phyloP scores from a whole-genome alignment of 2,113 vertebrate species.

The Silurus glanis region DNA sequence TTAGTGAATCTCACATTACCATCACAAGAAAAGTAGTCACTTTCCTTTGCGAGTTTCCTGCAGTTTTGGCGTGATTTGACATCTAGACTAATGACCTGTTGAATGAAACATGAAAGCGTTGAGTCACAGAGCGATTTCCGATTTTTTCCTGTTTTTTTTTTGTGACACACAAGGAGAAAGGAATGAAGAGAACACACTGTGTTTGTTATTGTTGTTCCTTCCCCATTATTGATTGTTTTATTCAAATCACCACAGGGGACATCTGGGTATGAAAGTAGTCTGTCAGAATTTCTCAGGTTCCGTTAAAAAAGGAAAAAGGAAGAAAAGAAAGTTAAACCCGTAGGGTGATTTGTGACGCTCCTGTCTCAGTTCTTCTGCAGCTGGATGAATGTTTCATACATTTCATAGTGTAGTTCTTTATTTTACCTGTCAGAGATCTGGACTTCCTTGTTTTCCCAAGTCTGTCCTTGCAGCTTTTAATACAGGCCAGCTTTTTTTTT shows the following conservation, averaged over 20 bases:
- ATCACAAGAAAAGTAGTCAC: constrained; percentile 2
- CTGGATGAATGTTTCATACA: constrained; percentile 50
- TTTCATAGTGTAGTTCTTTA: constrained; percentile 21
- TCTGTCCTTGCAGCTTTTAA: constrained; percentile 11
- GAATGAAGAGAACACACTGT: background rate
- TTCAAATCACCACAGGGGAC: background rate
- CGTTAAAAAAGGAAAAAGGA: background rate
- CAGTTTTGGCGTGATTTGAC: constrained; percentile 16
- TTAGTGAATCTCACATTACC: constrained; percentile 18
- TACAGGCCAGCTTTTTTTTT: background rate
- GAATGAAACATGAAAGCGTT: constrained; percentile 40
- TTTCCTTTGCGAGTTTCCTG: background rate
- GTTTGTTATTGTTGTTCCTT: constrained; percentile 1
- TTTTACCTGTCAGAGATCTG: constrained; percentile 16
- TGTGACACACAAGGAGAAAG: background rate
- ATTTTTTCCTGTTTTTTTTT: background rate
- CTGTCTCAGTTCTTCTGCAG: constrained; percentile 29
- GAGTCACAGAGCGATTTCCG: constrained; percentile 16
- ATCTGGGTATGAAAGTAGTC: constrained; percentile 10
- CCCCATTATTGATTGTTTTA: constrained; percentile 11
- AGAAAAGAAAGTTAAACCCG: background rate
- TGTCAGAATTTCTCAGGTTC: constrained; percentile 20
- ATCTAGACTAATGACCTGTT: constrained; percentile 47
- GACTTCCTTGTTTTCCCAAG: background rate
- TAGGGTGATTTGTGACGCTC: constrained; percentile 23